Evolutionary conservation across 1,140 invertebrate species (phyloP), one percentile per base, ranked within the genome.

Genomic region (Nephotettix cincticeps): DNA sequence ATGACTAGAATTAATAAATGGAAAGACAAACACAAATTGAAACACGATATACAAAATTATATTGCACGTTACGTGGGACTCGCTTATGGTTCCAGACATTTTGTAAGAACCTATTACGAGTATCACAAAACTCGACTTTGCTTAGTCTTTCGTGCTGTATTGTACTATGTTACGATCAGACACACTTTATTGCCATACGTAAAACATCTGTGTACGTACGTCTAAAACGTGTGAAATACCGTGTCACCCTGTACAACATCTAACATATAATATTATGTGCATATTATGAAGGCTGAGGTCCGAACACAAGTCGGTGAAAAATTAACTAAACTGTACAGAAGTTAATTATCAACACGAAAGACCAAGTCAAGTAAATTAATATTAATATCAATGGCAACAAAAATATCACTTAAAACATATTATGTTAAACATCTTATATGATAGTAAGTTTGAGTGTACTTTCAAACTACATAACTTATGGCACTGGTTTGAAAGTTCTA

Each of bases 401-500:
- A 61, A 61, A 61, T 61, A 61, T 61, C 56, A 29, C 56, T 27
- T 29, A 27, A 61, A 61, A 27, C 21, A 19, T 19, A 51, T 51
- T 61, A 61, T 27, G 14, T 6, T 61, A 27, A 61, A 61, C 23
- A 61, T 61, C 56, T 61, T 61, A 61, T 51, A 51, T 9, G 56
- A 25, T 61, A 61, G 6, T 21, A 61, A 61, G 56, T 61, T 61
- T 61, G 56, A 61, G 27, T 2, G 23, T 61, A 61, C 56, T 61
- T 61, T 61, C 56, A 61, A 61, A 61, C 56, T 61, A 61, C 56
- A 23, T 61, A 61, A 61, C 56, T 27, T 61, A 61, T 61, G 56
- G 56, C 56, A 61, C 56, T 61, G 56, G 56, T 61, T 61, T 61
- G 56, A 61, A 61, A 61, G 56, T 61, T 61, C 56, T 61, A 61